These are phyloP conservation scores for Leistus spinibarbis DNA, from an alignment of 2,888 invertebrate species.

Conservation along the genomic window DNA sequence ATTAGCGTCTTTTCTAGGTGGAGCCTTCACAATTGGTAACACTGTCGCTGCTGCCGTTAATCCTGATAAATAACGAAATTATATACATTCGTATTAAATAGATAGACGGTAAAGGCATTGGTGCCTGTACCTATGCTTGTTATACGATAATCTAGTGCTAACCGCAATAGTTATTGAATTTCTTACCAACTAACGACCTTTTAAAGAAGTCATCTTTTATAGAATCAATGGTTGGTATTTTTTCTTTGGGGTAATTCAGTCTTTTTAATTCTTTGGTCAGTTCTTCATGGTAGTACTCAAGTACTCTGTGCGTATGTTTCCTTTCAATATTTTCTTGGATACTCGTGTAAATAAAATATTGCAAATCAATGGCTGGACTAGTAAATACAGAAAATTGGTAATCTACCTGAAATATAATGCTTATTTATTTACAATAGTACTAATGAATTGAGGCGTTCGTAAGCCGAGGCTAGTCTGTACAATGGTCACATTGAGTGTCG, in stretches of 20 bases:
- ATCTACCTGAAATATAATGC: constrained; percentile 57
- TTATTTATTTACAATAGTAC: not conserved
- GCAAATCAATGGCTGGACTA: constrained; percentile 57
- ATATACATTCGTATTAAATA: not conserved
- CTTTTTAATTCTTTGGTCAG: constrained; percentile 47
- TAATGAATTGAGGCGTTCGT: too few relatives aligned
- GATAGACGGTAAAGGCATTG: not conserved
- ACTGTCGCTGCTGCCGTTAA: constrained; percentile 50
- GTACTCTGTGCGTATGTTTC: constrained; percentile 35
- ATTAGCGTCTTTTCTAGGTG: constrained; percentile 50
- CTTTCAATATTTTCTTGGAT: constrained; percentile 47
- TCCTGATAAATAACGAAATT: constrained; percentile 44
- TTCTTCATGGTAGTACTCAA: constrained; percentile 51
- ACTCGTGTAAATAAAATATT: constrained; percentile 58
- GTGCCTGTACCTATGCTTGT: too few relatives aligned
- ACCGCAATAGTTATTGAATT: not conserved
- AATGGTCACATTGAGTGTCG: not conserved
- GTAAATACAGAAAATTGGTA: constrained; percentile 57
- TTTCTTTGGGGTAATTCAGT: constrained; percentile 49
- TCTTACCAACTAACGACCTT: constrained; percentile 51
- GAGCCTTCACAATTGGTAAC: constrained; percentile 50
- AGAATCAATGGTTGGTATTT: constrained; percentile 50
- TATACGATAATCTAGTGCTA: not conserved
- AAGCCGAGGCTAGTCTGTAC: too few relatives aligned
- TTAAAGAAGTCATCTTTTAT: constrained; percentile 49